Conservation (phyloP, 2,888 invertebrate genomes). For the Mythimna pallens region DNA sequence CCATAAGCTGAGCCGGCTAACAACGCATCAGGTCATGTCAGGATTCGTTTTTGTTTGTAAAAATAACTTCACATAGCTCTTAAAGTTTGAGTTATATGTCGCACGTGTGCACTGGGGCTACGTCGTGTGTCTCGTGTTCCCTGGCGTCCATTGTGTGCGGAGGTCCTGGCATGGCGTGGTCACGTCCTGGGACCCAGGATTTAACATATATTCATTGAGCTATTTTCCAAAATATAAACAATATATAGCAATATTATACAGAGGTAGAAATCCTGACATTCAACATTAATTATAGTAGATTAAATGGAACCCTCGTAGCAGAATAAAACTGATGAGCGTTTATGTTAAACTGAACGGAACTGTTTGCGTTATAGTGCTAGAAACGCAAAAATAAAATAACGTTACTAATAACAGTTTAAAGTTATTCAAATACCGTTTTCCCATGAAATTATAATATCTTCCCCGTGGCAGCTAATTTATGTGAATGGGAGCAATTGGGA, state of each 20-base stretch:
- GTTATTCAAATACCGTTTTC: conserved; percentile 41
- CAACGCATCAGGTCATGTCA: not conserved
- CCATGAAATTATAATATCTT: conserved; percentile 51
- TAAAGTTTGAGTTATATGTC: not conserved
- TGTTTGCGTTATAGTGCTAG: not conserved
- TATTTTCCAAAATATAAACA: conserved; percentile 21
- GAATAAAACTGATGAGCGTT: not conserved
- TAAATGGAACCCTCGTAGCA: not conserved
- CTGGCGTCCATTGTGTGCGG: conserved; percentile 26
- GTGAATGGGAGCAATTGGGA: conserved; percentile 54
- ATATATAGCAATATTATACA: not conserved
- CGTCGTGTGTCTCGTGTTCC: conserved; percentile 16
- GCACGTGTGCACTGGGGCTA: conserved; percentile 3
- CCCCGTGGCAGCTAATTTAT: conserved; percentile 51
- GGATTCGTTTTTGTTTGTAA: not conserved
- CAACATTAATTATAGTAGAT: not conserved
- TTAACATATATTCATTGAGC: conserved; percentile 8
- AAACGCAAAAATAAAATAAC: conserved; percentile 23
- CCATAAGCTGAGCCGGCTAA: not conserved
- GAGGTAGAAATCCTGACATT: not conserved
- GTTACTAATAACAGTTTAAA: conserved; percentile 37
- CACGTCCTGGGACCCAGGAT: conserved; percentile 21
- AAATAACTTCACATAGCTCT: not conserved
- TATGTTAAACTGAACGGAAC: not conserved
- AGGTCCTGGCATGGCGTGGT: conserved; percentile 20